Base-by-base conservation (phyloP, 2,888 invertebrate genomes). In the Erebia ligea region DNA sequence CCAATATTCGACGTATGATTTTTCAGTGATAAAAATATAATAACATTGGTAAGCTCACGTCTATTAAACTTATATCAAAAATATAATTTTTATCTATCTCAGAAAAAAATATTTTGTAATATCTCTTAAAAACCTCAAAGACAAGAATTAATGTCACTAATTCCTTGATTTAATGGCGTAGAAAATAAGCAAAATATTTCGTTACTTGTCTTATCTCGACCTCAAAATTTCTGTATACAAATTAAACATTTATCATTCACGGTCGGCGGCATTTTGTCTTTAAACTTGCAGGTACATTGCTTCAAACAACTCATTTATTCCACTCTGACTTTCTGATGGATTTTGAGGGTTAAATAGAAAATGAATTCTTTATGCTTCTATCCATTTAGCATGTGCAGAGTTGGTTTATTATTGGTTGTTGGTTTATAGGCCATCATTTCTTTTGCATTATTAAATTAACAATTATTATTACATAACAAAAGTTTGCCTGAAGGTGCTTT, bases 201-300 rank as follows among this genome's bases (percentile, higher is more conserved):
- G 34, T 52, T 59, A 45, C 59, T 59, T 54, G 65, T 45, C 54
- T 69, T 69, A 69, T 69, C 69, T 64, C n/a, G 15, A 45, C 59
- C 65, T 66, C 69, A 61, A 66, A 59, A 69, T 69, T 69, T 69
- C 65, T 56, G 59, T 61, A n/a, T n/a, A 65, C 71, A 67, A 71
- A 73, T 54, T 67, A 71, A 71, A 69, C 69, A 71, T 73, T 73
- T 73, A 69, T 71, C 69, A 69, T 71, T 73, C 71, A 73, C 71
- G 73, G 71, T 73, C 52, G 61, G 61, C 54, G 67, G 69, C 57
- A 69, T 64, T 71, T 68, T 71, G 69, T 69, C 67, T 69, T 62
- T 58, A 67, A 69, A 67, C 67, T 71, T 69, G 61, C 71, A 73
- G 69, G 73, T 73, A 73, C 71, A 69, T 69, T 72, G 65, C 62